These are phyloP conservation scores for Elaphurus davidianus DNA, from an alignment of 2,113 vertebrate genomes.

Conservation along the genomic window DNA sequence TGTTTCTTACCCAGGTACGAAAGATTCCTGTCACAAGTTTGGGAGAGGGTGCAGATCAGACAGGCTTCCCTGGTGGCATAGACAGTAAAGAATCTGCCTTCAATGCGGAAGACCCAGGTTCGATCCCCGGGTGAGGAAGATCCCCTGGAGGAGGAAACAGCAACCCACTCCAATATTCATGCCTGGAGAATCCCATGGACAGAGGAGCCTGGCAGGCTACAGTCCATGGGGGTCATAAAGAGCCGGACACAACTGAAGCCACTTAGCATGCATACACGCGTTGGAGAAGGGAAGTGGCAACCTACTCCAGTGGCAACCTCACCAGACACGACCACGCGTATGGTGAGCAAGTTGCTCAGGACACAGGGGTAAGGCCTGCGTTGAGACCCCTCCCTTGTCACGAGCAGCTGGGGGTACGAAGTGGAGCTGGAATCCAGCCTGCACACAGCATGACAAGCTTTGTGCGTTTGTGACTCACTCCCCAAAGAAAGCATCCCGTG, in stretches of 20 bases:
- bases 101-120: not conserved
- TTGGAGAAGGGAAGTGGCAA: no score
- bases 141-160: not conserved
- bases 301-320: no score
- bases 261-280: not conserved
- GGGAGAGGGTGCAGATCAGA: not conserved
- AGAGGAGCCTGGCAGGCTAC: not conserved
- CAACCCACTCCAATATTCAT: not conserved
- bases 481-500: not conserved
- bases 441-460: not conserved
- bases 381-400: not conserved
- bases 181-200: not conserved
- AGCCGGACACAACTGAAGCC: not conserved
- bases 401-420: not conserved
- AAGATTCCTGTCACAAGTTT: not conserved
- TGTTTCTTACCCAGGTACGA: not conserved
- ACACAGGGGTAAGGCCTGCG: accelerated
- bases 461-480: not conserved
- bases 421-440: not conserved
- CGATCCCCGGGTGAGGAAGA: accelerated
- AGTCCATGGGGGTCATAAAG: not conserved
- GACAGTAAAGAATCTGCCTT: not conserved
- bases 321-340: not conserved
- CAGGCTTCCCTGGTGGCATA: not conserved
- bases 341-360: no score